phyloP scores from a whole-genome alignment of 2,797 vertebrate species.

The Falco biarmicus region DNA sequence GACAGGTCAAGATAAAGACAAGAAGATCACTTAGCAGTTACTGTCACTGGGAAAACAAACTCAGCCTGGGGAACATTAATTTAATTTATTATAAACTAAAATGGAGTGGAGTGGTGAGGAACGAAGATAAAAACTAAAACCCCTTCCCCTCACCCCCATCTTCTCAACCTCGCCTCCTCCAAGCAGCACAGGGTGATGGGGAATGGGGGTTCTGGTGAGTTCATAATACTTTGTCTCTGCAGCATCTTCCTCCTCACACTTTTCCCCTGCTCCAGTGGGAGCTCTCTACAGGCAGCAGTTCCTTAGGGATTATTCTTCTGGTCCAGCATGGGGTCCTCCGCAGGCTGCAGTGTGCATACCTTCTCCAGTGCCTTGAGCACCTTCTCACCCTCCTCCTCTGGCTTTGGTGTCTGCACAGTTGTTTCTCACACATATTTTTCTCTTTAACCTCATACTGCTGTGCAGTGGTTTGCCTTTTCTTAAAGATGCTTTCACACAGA shows the following conservation, averaged over 20 bases:
- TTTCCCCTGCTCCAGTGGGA: not conserved
- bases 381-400: not conserved
- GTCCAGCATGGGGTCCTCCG: rapidly evolving
- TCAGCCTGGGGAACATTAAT: not conserved
- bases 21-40: rapidly evolving
- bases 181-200: not conserved
- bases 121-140: not conserved
- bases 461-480: not conserved
- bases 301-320: not conserved
- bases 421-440: not conserved
- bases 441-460: not conserved
- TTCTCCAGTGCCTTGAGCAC: not conserved
- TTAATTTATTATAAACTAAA: not conserved
- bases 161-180: not conserved
- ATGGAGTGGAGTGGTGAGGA: not conserved
- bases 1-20: not conserved
- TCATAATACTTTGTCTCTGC: rapidly evolving
- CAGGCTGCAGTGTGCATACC: not conserved
- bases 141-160: rapidly evolving
- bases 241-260: not conserved
- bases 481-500: not conserved
- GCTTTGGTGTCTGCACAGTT: not conserved
- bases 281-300: not conserved
- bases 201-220: not conserved
- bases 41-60: not conserved